Conservation (phyloP, 2,113 vertebrate genomes). For the Mastomys coucha region DNA sequence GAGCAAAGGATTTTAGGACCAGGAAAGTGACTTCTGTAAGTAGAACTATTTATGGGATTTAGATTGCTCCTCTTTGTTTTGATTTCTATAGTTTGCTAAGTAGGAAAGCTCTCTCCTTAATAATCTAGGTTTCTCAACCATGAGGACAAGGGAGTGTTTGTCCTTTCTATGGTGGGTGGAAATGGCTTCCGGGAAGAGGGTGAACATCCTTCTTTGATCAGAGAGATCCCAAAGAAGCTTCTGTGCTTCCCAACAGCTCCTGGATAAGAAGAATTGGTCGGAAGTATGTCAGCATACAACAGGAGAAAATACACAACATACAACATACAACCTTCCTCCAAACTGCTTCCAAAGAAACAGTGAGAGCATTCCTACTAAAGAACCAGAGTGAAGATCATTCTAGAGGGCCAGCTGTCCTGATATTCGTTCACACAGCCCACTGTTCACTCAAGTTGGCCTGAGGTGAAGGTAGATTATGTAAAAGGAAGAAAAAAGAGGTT, state of each 20-base stretch:
- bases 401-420: neutral
- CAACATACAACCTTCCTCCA: neutral
- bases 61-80: neutral
- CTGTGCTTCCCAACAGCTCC: neutral
- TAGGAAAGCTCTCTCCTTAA: neutral
- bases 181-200: neutral
- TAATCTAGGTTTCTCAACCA: neutral
- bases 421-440: neutral
- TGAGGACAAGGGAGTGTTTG: neutral
- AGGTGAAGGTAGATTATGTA: neutral
- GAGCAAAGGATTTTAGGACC: neutral
- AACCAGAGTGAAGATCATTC: neutral
- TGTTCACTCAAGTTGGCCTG: neutral
- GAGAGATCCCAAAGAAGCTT: neutral
- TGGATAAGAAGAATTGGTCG: no score
- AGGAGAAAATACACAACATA: neutral
- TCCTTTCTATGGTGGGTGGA: neutral
- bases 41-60: neutral
- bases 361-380: accelerated
- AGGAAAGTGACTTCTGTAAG: neutral
- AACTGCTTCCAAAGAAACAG: neutral
- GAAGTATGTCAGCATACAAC: neutral
- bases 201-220: neutral
- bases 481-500: neutral
- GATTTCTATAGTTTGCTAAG: neutral